phyloP scores from a whole-genome alignment of 2,797 vertebrate species.

The Nothura maculosa region DNA sequence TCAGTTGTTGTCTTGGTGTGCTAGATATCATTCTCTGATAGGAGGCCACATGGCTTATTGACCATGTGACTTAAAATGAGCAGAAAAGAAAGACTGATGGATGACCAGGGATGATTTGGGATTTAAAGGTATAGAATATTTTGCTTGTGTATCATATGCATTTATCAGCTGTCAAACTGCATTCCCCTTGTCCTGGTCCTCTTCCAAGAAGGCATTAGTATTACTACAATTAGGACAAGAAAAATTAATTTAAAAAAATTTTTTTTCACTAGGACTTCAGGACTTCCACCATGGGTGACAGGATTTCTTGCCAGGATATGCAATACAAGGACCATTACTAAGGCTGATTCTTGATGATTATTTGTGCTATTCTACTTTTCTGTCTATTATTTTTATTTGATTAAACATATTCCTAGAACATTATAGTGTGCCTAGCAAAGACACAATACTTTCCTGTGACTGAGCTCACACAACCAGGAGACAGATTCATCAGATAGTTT shows the following conservation, averaged over 20 bases:
- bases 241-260: background rate
- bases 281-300: background rate
- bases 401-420: conserved; percentile 54
- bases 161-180: conserved; percentile 1
- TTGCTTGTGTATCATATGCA: conserved; percentile 10
- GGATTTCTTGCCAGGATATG: background rate
- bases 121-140: background rate
- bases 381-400: conserved; percentile 51
- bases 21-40: background rate
- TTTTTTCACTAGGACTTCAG: background rate
- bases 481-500: background rate
- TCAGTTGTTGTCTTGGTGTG: background rate
- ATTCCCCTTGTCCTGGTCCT: background rate
- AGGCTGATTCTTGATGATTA: background rate
- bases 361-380: conserved; percentile 42
- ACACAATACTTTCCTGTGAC: conserved; percentile 17
- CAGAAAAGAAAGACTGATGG: background rate
- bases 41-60: background rate
- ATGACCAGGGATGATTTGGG: background rate
- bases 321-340: background rate
- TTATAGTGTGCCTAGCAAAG: background rate
- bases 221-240: background rate
- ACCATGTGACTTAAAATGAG: background rate
- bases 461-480: background rate
- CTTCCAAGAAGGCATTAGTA: conserved; percentile 15